Percentiles rank a stretch among this genome's conserved stretches.
phyloP scores from a whole-genome alignment of 1,140 invertebrate species.

The Anastrepha ludens region DNA sequence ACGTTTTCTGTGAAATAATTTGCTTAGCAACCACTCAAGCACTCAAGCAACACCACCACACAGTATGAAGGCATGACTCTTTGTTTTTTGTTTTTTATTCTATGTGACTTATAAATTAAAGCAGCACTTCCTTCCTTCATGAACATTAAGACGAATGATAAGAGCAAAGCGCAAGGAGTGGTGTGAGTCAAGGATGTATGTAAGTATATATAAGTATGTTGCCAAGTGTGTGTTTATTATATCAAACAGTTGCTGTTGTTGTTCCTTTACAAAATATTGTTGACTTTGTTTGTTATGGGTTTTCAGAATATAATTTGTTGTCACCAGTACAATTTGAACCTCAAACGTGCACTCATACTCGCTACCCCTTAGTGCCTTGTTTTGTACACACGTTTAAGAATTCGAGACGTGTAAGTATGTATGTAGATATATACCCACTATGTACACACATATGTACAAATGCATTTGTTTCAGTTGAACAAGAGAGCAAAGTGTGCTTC shows the following conservation, averaged over 20 bases:
- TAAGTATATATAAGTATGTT: too few species aligned
- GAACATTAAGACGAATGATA: neutral
- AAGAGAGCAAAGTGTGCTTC: conserved; percentile 27
- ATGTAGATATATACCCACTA: neutral
- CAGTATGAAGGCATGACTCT: neutral
- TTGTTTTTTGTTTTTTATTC: neutral
- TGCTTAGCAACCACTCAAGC: neutral
- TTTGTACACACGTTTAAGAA: neutral
- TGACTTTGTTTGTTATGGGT: conserved; percentile 40
- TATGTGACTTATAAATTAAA: neutral
- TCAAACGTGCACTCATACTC: neutral
- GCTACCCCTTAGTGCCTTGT: neutral
- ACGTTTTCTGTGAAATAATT: neutral
- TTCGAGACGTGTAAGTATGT: neutral
- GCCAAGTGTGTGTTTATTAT: neutral
- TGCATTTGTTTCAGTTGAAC: conserved; percentile 9
- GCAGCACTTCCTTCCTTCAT: neutral
- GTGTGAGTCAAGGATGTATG: neutral
- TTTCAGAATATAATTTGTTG: neutral
- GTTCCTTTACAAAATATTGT: neutral
- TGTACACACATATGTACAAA: neutral
- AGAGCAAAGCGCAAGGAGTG: neutral
- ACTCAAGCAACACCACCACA: neutral
- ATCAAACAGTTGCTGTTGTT: neutral
- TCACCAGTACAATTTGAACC: conserved; percentile 15